Percentiles rank a stretch among this genome's conserved stretches.
Conservation (phyloP, 2,113 vertebrate genomes). For the Festucalex cinctus region DNA sequence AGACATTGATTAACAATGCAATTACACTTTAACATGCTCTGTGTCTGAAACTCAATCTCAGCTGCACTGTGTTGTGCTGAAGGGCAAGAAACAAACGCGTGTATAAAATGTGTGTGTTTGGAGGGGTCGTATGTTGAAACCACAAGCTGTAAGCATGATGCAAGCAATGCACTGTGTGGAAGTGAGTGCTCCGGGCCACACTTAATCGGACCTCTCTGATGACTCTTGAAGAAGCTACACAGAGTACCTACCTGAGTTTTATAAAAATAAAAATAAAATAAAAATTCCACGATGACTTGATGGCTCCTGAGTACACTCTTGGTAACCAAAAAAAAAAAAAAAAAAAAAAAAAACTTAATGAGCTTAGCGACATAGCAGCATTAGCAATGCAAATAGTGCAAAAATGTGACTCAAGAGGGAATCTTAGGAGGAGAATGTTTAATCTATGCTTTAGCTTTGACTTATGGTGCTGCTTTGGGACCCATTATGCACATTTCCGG, state of each 20-base stretch:
- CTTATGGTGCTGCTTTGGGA: not conserved
- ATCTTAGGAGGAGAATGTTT: not conserved
- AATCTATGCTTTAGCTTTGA: not conserved
- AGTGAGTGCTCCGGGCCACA: conserved; percentile 34
- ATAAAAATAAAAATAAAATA: conserved; percentile 19
- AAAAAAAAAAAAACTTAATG: conserved; percentile 10
- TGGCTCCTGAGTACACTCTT: conserved; percentile 16
- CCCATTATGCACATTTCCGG: not conserved
- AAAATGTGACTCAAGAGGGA: conserved; percentile 12
- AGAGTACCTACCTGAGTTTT: conserved; percentile 40
- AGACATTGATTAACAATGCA: conserved; percentile 79
- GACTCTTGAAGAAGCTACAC: conserved; percentile 34
- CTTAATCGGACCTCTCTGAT: conserved; percentile 36
- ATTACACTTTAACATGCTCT: conserved; percentile 74
- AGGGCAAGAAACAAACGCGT: conserved; percentile 39
- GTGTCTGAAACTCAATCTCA: conserved; percentile 72
- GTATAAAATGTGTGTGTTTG: conserved; percentile 24
- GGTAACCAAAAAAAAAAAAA: no score
- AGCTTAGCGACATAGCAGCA: conserved; percentile 27
- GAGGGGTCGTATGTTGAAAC: conserved; percentile 34
- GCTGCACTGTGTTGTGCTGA: conserved; percentile 52
- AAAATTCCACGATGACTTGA: conserved; percentile 29
- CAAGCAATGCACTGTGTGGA: conserved; percentile 29
- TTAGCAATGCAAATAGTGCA: conserved; percentile 31
- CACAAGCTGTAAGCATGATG: conserved; percentile 34